Evolutionary conservation across 2,888 invertebrate genomes (phyloP), one percentile per base, ranked within the genome.

Genomic region (Ochropleura plecta): DNA sequence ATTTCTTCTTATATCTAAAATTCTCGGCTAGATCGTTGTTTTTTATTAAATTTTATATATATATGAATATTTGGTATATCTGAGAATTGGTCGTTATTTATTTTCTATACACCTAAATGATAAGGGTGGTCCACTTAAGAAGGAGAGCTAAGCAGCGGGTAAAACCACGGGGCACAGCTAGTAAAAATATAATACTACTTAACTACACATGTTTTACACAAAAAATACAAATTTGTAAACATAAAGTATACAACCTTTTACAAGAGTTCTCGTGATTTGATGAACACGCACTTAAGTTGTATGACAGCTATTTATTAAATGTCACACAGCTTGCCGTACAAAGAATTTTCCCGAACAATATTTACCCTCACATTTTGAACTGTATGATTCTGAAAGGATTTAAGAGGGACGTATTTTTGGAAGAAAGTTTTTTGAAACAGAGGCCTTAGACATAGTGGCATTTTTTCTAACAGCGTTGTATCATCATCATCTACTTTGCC

Each of bases 261-360:
- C 12, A 66, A 51, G 2, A 40, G 30, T 30, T 66, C 42, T 55
- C n/a, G 10, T 70, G 70, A 55, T 78, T 63, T 78, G 44, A 73
- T 70, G 63, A 67, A 55, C 63, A 51, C 40, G 51, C 79, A 78
- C 73, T 82, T 63, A 82, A 18, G 5, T 14, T 57, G 18, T 78
- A 67, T 67, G n/a, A 63, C 30, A 49, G 51, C 66, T 42, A 81
- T 81, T 81, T 64, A 67, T 18, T 20, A 73, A 78, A 78, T 55
- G 53, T 42, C 60, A 46, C 63, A 14, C 59, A 18, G 64, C 16
- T 49, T 67, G 10, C 30, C 4, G 16, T 40, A 5, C 6, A 79
- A 40, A 81, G 20, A 51, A 53, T 48, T 49, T 67, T 79, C 57
- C 30, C 55, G 9, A 59, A 67, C 14, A 51, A 60, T 30, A 67